Conservation (phyloP, 2,113 vertebrate genomes). For the Eublepharis macularius region DNA sequence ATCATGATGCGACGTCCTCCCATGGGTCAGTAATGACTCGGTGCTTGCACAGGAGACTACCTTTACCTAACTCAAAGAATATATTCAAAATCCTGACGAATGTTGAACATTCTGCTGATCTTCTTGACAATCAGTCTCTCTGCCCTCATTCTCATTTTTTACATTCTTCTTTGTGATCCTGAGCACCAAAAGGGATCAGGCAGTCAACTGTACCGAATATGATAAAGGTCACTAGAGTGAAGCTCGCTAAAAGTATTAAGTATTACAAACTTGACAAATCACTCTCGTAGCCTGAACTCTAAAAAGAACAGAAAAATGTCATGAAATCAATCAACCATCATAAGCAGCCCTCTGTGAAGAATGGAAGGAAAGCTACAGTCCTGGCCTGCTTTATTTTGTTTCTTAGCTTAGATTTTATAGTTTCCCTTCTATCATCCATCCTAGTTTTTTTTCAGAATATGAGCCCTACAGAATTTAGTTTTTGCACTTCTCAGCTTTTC, state of each 20-base stretch:
- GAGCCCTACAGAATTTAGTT: neutral
- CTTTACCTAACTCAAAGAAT: too few species aligned
- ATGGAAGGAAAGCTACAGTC: neutral
- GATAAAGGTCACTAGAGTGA: slow-evolving; percentile 54
- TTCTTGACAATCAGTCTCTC: neutral
- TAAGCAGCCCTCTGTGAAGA: slow-evolving; percentile 23
- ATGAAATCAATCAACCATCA: slow-evolving; percentile 59
- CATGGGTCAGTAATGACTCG: too few species aligned
- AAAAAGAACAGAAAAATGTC: slow-evolving; percentile 69
- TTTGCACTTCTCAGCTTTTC: neutral
- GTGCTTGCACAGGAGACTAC: too few species aligned
- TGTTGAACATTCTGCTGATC: neutral
- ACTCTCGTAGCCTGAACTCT: slow-evolving; percentile 52
- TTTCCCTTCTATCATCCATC: slow-evolving; percentile 9
- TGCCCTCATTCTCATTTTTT: neutral
- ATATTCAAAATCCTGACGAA: neutral
- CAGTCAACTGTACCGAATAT: slow-evolving; percentile 45
- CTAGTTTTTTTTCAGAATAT: neutral
- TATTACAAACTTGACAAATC: slow-evolving; percentile 62
- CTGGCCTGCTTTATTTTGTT: slow-evolving; percentile 14
- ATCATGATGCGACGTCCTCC: too few species aligned
- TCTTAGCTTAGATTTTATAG: neutral
- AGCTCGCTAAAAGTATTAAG: slow-evolving; percentile 53
- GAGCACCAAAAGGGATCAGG: slow-evolving; percentile 45
- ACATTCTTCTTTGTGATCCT: slow-evolving; percentile 19